Base-by-base conservation (phyloP, 2,888 invertebrate genomes). In the Amphipyra tragopoginis region DNA sequence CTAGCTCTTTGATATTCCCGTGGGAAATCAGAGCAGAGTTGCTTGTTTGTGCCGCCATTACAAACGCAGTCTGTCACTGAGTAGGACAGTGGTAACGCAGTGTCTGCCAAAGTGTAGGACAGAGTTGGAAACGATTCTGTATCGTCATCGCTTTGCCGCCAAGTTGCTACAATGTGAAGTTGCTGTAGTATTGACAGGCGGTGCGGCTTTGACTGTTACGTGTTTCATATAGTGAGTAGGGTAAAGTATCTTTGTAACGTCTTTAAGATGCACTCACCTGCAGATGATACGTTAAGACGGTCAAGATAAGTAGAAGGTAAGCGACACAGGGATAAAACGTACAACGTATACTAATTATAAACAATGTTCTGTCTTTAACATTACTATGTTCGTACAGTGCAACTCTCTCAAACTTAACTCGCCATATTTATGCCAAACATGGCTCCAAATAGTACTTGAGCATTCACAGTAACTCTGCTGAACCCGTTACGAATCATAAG, bases 401-500 rank as follows among this genome's bases (percentile, higher is more conserved):
- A 48, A 61, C 62, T 49, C 64, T 55, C 51, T 34, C 55, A 48
- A 55, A 39, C 51, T 26, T 8, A 47, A 63, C 64, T 55, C 39
- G 5, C 34, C 29, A 53, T 54, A 50, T 45, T 53, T 56, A 71
- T 71, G 65, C 65, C 65, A 13, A 67, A 49, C 56, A 44, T 55
- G 67, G 71, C 13, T 29, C n/a, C 51, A 15, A 52, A 49, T 34
- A 56, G 51, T 39, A 70, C 29, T 64, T 56, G 42, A 39, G 65
- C 43, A 52, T 52, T 64, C 72, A 56, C 51, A 26, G 65, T 40
- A 48, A 64, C 72, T 49, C 48, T 40, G 43, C 51, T 56, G 48
- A 49, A 33, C 51, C 48, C 65, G 65, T 42, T 33, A 15, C 72
- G 72, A 56, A 65, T 71, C 47, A 55, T 33, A 67, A 64, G 67